Conservation (phyloP, 2,888 invertebrate species). For the Sphinx pinastri region DNA sequence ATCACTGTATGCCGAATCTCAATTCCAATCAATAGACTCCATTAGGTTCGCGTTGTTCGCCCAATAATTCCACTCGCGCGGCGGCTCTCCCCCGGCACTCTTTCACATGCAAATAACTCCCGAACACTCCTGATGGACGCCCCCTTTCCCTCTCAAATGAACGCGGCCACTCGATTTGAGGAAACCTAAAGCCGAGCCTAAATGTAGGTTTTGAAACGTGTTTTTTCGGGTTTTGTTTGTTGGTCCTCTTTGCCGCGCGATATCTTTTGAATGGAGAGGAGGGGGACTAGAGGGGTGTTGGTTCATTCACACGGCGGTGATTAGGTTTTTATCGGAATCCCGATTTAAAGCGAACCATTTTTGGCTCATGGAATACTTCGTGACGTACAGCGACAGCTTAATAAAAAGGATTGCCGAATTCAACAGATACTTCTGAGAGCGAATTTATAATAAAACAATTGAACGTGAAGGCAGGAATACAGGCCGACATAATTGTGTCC, state of each 20-base stretch:
- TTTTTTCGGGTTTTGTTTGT: slow-evolving; percentile 14
- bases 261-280: neutral
- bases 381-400: too few species aligned
- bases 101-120: slow-evolving; percentile 25
- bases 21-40: slow-evolving; percentile 24
- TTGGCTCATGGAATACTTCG: too few species aligned
- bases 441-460: too few species aligned
- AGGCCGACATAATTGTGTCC: too few species aligned
- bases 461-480: too few species aligned
- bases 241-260: neutral
- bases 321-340: neutral
- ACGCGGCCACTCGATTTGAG: neutral
- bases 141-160: neutral
- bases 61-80: slow-evolving; percentile 27
- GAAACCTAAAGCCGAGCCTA: neutral
- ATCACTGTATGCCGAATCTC: neutral
- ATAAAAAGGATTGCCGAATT: too few species aligned
- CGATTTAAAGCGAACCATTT: neutral
- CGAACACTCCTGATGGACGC: slow-evolving; percentile 11
- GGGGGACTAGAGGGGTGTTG: neutral
- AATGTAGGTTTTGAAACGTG: neutral
- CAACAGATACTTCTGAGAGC: too few species aligned
- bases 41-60: slow-evolving; percentile 24
- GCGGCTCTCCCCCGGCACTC: neutral
- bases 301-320: neutral